These are phyloP conservation scores for Paraescarpia echinospica DNA, from an alignment of 1,140 invertebrate species.

Conservation along the genomic window DNA sequence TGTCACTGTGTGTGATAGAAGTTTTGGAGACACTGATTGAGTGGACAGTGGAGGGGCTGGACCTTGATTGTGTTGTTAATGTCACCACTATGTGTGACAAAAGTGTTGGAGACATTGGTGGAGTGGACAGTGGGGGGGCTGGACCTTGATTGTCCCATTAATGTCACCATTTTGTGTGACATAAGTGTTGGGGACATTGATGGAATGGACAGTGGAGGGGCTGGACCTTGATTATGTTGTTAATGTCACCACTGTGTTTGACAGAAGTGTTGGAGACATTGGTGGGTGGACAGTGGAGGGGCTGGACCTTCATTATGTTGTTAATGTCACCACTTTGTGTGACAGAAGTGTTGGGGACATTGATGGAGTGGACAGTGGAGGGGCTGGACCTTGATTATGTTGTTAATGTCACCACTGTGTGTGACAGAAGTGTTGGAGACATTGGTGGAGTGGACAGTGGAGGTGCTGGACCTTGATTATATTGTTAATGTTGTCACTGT, in stretches of 20 bases:
- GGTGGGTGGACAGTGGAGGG: slow-evolving; percentile 71
- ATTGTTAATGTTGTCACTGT: not conserved
- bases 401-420: not conserved
- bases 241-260: slow-evolving; percentile 23
- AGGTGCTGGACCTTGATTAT: not conserved
- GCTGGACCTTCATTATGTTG: too few relatives aligned
- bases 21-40: not conserved
- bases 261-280: slow-evolving; percentile 61
- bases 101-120: not conserved
- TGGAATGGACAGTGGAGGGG: slow-evolving; percentile 73
- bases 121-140: not conserved
- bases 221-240: slow-evolving; percentile 81
- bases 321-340: not conserved
- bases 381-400: not conserved
- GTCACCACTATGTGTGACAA: not conserved
- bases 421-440: not conserved
- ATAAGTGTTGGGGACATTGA: slow-evolving; percentile 58
- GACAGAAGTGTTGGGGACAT: not conserved
- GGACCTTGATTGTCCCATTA: not conserved
- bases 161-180: slow-evolving; percentile 13
- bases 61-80: not conserved
- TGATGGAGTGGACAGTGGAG: not conserved
- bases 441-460: not conserved
- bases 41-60: not conserved
- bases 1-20: not conserved